A percentile compares a stretch with the other conserved stretches of the same genome.
These are phyloP conservation scores for Paedocypris micromegethes DNA, from an alignment of 2,797 vertebrate genomes.

Conservation along the genomic window DNA sequence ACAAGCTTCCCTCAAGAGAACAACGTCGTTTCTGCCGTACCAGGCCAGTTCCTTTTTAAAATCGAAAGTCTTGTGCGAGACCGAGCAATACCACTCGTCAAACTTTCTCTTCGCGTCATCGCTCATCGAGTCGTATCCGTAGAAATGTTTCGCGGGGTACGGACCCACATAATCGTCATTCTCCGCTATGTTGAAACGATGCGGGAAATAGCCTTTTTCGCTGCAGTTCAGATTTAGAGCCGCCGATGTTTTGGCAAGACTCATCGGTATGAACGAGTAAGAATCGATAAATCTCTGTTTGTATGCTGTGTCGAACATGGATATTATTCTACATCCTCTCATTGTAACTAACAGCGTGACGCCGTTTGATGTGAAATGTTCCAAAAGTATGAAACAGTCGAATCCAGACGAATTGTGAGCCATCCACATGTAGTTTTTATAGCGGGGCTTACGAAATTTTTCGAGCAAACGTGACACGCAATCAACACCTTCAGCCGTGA, in stretches of 20 bases:
- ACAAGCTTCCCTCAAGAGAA: neutral
- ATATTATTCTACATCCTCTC: neutral
- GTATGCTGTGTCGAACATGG: neutral
- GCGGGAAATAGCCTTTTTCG: neutral
- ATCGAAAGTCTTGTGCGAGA: no score
- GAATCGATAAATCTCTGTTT: neutral
- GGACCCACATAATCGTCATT: neutral
- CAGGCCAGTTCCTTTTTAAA: no score
- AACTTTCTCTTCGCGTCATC: neutral
- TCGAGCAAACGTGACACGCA: neutral
- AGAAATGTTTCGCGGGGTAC: neutral
- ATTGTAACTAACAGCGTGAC: neutral
- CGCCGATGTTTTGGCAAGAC: neutral
- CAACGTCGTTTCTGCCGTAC: neutral
- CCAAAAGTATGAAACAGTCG: neutral
- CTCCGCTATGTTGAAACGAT: neutral
- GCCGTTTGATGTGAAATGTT: neutral
- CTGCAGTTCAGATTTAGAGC: neutral
- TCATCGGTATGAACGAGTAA: neutral
- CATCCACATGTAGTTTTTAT: neutral
- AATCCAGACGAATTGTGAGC: neutral
- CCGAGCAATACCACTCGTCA: neutral
- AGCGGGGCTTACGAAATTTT: neutral
- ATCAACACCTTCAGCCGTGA: neutral
- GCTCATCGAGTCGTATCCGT: neutral